Percentiles rank a stretch among this genome's conserved stretches.
Conservation (phyloP, 2,797 vertebrate genomes). For the Kryptolebias ocellatus region DNA sequence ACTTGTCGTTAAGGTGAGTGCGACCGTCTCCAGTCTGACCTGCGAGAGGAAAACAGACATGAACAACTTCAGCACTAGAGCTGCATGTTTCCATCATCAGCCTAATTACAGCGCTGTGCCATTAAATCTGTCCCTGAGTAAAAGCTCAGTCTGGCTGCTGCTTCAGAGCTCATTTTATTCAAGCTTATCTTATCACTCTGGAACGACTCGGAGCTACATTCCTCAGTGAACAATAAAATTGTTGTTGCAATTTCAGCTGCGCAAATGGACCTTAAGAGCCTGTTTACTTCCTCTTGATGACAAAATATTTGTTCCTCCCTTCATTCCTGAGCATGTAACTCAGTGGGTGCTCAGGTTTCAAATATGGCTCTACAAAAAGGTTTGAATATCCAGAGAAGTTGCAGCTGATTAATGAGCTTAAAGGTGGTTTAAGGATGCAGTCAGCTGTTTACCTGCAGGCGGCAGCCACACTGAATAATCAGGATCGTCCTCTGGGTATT, state of each 20-base stretch:
- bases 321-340: neutral
- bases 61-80: neutral
- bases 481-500: constrained; percentile 94
- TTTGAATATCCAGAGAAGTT: neutral
- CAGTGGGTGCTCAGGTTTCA: neutral
- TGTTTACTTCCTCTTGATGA: constrained; percentile 25
- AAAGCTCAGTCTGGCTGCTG: constrained; percentile 25
- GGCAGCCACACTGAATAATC: constrained; percentile 97
- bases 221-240: constrained; percentile 30
- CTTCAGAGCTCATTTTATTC: constrained; percentile 29
- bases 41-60: constrained; percentile 49
- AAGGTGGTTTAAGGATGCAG: neutral
- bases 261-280: constrained; percentile 37
- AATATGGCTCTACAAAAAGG: neutral
- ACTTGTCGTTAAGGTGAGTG: constrained; percentile 97
- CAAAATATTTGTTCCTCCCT: neutral
- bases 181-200: constrained; percentile 50
- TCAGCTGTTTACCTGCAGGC: constrained; percentile 86
- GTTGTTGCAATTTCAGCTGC: constrained; percentile 25
- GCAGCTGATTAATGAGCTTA: neutral
- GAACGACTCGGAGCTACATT: constrained; percentile 53
- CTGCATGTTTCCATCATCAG: neutral
- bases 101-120: neutral
- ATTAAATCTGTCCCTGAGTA: constrained; percentile 17
- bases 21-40: constrained; percentile 95